Base-by-base conservation (phyloP, 2,113 vertebrate genomes). In the Brevimyrus niger region DNA sequence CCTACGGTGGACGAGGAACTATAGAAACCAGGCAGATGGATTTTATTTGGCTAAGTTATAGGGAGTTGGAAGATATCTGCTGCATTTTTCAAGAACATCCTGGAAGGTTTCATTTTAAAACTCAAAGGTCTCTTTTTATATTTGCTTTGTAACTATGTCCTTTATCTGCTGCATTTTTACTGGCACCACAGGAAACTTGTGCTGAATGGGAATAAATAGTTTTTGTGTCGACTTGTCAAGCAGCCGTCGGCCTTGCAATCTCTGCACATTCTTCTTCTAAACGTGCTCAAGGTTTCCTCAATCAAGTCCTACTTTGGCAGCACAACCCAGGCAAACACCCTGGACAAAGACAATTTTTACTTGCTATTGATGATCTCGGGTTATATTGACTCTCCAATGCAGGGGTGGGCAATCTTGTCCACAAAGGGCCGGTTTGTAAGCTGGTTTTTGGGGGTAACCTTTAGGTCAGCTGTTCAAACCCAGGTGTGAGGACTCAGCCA, bases 281-380 rank as follows among this genome's bases (percentile, higher is more conserved):
- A 15, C n/a, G 27, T 84, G 53, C 21, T 86, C 89, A 89, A 89
- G 89, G 89, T 65, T 55, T 65, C 51, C 47, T 80, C 31, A 82
- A 55, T 89, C 44, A n/a, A 31, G 27, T 17, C 47, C 50, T 69
- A 73, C 35, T 80, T 47, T 53, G 27, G 17, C 50, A 38, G 15
- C 88, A 76, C 88, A 27, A 15, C 65, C 11, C 88, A 42, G 65
- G 3, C 38, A n/a, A 80, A 42, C 48, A 17, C 48, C 38, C 9
- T 15, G 15, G 1, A 83, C 73, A 83, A 89, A 82, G 88, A 23
- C 10, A 23, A 55, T 38, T 35, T 11, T 76, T 44, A 19, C 42
- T 7, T 82, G 7, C 88, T 42, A 51, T 83, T 51, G 48, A 23
- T 82, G 47, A 31, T 76, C 88, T 53, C 88, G 7, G 73, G 8